Conservation (phyloP, 2,797 vertebrate species). For the Fundulus diaphanus region DNA sequence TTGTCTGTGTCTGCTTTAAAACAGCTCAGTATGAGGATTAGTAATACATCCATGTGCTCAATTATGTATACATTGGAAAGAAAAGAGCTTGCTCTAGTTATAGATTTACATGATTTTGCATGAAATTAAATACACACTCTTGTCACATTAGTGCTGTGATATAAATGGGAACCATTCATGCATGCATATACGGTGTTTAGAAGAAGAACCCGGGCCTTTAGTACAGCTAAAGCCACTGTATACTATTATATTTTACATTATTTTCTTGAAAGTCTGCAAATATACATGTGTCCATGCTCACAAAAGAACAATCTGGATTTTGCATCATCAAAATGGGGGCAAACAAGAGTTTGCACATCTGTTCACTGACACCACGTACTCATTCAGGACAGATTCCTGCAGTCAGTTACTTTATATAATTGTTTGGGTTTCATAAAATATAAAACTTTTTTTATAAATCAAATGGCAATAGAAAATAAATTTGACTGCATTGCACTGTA, state of each 20-base stretch:
- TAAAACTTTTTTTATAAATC: neutral
- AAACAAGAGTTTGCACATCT: neutral
- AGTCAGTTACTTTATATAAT: neutral
- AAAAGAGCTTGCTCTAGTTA: constrained; percentile 1
- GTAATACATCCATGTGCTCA: constrained; percentile 2
- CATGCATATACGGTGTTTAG: neutral
- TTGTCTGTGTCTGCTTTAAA: constrained; percentile 10
- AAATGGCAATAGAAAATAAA: too few relatives aligned
- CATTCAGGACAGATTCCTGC: neutral
- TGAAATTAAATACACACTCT: constrained; percentile 29
- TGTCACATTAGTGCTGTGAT: neutral
- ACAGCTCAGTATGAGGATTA: constrained; percentile 23
- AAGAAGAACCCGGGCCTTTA: neutral
- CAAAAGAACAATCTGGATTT: neutral
- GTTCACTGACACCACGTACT: neutral
- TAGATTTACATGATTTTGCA: constrained; percentile 19
- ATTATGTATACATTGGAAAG: constrained; percentile 1
- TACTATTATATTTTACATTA: constrained; percentile 2
- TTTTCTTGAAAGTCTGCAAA: neutral
- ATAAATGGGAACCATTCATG: constrained; percentile 26
- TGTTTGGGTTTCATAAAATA: neutral
- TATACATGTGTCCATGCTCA: neutral
- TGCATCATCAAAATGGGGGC: neutral
- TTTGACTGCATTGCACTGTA: neutral
- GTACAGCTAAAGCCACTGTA: neutral